Evolutionary conservation across 2,888 invertebrate species (phyloP).

Genomic region (Lamellibrachia columna): DNA sequence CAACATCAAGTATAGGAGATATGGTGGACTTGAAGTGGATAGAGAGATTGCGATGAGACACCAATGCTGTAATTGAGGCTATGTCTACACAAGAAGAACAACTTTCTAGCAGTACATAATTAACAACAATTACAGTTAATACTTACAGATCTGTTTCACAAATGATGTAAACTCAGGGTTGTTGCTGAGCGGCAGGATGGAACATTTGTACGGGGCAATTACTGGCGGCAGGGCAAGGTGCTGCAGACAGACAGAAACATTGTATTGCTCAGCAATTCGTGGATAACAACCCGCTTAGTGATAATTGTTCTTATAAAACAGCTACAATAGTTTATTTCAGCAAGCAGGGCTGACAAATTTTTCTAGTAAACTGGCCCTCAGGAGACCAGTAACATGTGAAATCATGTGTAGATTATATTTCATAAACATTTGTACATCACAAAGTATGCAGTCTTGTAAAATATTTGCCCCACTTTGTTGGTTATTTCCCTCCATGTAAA

Average conservation of each 20-base stretch:
- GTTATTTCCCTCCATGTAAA: too few species aligned
- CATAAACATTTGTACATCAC: too few species aligned
- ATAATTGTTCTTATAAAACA: conserved; percentile 16
- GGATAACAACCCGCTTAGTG: neutral
- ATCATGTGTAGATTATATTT: too few species aligned
- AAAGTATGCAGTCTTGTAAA: too few species aligned
- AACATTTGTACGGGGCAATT: conserved; percentile 96
- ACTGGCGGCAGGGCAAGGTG: conserved; percentile 90
- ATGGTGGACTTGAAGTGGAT: too few species aligned
- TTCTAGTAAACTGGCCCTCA: too few species aligned
- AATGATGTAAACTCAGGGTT: conserved; percentile 89
- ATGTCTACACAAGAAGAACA: neutral
- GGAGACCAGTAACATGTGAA: too few species aligned
- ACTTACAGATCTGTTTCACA: conserved; percentile 71
- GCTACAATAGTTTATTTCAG: neutral
- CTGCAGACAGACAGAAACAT: conserved; percentile 56
- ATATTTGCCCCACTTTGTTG: too few species aligned
- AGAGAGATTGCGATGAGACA: too few species aligned
- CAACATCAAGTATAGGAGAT: too few species aligned
- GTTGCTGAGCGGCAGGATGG: conserved; percentile 91
- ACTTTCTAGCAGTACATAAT: neutral
- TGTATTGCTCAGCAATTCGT: neutral
- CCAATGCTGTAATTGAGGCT: neutral
- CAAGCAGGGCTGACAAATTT: neutral
- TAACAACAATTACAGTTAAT: neutral